Percentiles rank a stretch among this genome's conserved stretches.
Evolutionary conservation across 1,140 invertebrate genomes (phyloP).

Genomic region (Heliconius nattereri): DNA sequence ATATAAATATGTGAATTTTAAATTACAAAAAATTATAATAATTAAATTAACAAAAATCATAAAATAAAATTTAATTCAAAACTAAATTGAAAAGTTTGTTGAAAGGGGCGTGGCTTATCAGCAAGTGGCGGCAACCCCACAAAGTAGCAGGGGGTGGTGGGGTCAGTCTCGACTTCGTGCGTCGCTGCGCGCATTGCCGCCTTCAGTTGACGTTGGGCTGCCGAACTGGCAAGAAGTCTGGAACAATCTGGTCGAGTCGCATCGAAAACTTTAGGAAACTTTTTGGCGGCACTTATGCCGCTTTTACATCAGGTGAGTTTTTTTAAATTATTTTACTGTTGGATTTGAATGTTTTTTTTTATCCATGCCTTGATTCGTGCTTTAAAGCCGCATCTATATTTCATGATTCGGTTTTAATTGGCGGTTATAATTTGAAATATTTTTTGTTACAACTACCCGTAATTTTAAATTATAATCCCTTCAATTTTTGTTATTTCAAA

Average conservation of each 20-base stretch:
- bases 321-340: slow-evolving; percentile 16
- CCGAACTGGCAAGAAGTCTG: slow-evolving; percentile 50
- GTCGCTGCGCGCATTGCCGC: slow-evolving; percentile 44
- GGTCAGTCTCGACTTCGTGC: slow-evolving; percentile 55
- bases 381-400: too few species aligned
- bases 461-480: neutral
- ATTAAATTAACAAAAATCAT: neutral
- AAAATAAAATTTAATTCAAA: neutral
- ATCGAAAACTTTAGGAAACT: slow-evolving; percentile 51
- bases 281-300: slow-evolving; percentile 62
- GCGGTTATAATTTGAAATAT: neutral
- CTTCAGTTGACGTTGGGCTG: slow-evolving; percentile 56
- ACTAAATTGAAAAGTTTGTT: neutral
- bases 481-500: neutral
- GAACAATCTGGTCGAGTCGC: slow-evolving; percentile 40
- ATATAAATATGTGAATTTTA: neutral
- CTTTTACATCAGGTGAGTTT: slow-evolving; percentile 66
- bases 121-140: neutral
- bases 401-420: neutral
- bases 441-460: neutral
- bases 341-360: too few species aligned
- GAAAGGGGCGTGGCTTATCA: slow-evolving; percentile 40
- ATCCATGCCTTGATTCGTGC: too few species aligned
- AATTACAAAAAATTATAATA: neutral
- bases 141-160: slow-evolving; percentile 44